Conservation (phyloP, 2,113 vertebrate species). For the Alectura lathami region DNA sequence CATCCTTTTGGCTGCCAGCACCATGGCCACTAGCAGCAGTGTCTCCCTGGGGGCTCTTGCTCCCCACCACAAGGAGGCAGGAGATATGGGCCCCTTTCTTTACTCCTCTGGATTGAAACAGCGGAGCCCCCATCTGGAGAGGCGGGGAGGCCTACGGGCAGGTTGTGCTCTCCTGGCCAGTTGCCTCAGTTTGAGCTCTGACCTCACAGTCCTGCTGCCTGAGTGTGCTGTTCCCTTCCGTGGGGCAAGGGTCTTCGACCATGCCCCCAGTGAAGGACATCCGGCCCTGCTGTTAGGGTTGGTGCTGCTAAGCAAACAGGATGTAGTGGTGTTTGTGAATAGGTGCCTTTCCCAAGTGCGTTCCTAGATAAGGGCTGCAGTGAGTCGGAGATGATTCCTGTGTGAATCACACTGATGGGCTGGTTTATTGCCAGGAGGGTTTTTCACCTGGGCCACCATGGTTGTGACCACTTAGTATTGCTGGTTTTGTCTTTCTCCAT, state of each 20-base stretch:
- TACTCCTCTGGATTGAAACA: no score
- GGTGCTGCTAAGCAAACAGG: neutral
- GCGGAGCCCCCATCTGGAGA: neutral
- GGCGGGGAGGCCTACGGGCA: neutral
- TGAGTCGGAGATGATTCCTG: neutral
- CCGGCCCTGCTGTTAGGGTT: no score
- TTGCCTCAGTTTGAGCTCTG: no score
- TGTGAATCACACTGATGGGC: neutral
- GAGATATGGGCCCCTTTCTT: rapidly evolving
- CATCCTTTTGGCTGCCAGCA: neutral
- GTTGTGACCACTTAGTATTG: neutral
- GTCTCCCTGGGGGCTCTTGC: neutral
- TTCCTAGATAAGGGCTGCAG: neutral
- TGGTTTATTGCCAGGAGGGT: neutral
- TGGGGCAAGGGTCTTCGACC: neutral
- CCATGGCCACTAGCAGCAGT: neutral
- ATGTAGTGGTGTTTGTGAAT: neutral
- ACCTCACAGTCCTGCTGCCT: rapidly evolving
- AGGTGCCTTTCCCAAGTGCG: neutral
- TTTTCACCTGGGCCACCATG: neutral
- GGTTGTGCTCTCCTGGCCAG: neutral
- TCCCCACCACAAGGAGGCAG: no score
- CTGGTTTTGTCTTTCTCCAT: neutral
- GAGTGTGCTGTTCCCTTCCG: rapidly evolving
- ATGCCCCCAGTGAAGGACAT: neutral